Percentiles rank a stretch among this genome's conserved stretches.
phyloP scores from a whole-genome alignment of 2,888 invertebrate species.

The Mamestra brassicae region DNA sequence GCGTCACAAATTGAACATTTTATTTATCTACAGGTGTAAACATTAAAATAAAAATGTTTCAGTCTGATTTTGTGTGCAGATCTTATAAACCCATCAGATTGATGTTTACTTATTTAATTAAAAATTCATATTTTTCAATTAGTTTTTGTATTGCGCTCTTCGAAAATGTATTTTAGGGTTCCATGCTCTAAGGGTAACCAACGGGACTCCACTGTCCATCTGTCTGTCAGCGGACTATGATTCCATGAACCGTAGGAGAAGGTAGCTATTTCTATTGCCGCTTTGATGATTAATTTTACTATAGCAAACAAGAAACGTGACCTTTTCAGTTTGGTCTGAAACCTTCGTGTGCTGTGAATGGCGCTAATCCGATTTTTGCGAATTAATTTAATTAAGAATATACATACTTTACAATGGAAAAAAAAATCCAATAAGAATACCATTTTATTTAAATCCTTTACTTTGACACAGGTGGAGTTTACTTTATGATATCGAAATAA shows the following conservation, averaged over 20 bases:
- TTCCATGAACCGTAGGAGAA: too few species aligned
- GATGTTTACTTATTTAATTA: conserved; percentile 57
- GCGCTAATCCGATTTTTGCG: too few species aligned
- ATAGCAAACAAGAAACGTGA: too few species aligned
- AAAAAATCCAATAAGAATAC: neutral
- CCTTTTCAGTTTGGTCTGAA: too few species aligned
- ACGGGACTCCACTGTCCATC: too few species aligned
- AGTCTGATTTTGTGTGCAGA: conserved; percentile 46
- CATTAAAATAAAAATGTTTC: conserved; percentile 40
- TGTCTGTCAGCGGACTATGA: too few species aligned
- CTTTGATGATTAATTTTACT: too few species aligned
- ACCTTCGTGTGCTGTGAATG: too few species aligned
- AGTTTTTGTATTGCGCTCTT: conserved; percentile 17
- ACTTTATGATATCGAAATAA: neutral
- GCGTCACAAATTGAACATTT: conserved; percentile 56
- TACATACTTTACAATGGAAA: neutral
- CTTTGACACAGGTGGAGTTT: neutral
- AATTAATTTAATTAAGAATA: too few species aligned
- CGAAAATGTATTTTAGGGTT: neutral
- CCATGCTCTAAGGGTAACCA: neutral
- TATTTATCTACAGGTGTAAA: conserved; percentile 50
- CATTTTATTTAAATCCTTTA: neutral
- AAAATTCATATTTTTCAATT: conserved; percentile 42
- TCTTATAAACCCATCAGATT: conserved; percentile 54
- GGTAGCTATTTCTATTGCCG: too few species aligned